Base-by-base conservation (phyloP, 2,113 vertebrate species). In the Jaculus jaculus region DNA sequence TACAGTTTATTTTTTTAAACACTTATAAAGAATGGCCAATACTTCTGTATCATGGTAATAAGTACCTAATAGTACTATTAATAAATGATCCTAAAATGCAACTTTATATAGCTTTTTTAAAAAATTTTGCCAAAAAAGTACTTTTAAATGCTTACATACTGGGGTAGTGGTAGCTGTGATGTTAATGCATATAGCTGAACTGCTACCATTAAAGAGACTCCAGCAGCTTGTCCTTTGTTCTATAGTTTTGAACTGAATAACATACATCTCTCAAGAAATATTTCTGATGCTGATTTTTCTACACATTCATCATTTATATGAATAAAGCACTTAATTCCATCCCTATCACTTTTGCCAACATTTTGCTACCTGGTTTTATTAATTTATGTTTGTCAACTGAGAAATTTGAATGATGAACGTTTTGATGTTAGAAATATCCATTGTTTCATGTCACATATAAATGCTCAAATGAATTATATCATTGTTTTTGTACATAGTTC, bases 241-340 rank as follows among this genome's bases (percentile, higher is more conserved):
- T 5, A 10, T 66, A 32, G 18, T 93, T 37, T 89, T 47, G 32
- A 89, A 9, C 82, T 95, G 42, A 69, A 2, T 39, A 51, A 32
- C 32, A 89, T 63, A 16, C 20, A 63, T 3, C 42, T 78, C 39
- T 82, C 84, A 72, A 61, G 60, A 95, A 32, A 78, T 23, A 42
- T 82, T 78, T 92, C 74, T 92, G 6, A 60, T 91, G 32, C 63
- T 81, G 23, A 66, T 81, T 79, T 90, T 96, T 80, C 61, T 87
- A 39, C 7, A n/a, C 3, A 74, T 12, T 2, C 21, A 58, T 5
- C 79, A 32, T 72, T 68, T 69, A 30, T 63, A 54, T 61, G 13
- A 93, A 82, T 78, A 5, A 24, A 4, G 8, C 73, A 65, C 34
- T 77, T 85, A 71, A 85, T 91, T 86, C 3, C 13, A 68, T 73